These are phyloP conservation scores for Eupeodes luniger DNA, from an alignment of 2,888 invertebrate genomes.

Conservation along the genomic window DNA sequence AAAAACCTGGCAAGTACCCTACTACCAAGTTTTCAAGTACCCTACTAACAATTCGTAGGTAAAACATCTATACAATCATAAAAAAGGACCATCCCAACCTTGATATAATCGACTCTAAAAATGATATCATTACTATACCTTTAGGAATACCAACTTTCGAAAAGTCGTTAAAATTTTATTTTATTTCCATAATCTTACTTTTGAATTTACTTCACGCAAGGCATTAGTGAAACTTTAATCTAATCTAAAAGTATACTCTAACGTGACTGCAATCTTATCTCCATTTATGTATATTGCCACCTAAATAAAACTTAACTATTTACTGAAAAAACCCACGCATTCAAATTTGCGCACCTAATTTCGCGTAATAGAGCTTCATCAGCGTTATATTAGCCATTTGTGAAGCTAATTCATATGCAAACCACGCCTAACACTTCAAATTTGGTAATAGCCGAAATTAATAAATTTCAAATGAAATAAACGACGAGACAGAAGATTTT, in stretches of 20 bases:
- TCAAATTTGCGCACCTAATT: constrained; percentile 73
- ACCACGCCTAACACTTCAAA: constrained; percentile 72
- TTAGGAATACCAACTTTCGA: too few relatives aligned
- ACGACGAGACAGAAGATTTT: neutral
- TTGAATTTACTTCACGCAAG: constrained; percentile 36
- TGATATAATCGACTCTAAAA: too few relatives aligned
- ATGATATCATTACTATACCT: too few relatives aligned
- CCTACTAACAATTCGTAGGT: too few relatives aligned
- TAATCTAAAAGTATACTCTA: constrained; percentile 30
- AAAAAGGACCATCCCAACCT: too few relatives aligned
- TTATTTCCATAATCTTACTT: neutral
- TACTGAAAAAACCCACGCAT: constrained; percentile 66
- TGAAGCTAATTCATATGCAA: constrained; percentile 68
- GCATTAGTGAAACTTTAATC: constrained; percentile 43
- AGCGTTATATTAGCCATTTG: constrained; percentile 65
- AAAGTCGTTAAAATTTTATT: neutral
- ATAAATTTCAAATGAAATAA: constrained; percentile 59
- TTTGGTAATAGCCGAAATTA: constrained; percentile 71
- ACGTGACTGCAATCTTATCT: constrained; percentile 71
- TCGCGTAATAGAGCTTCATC: constrained; percentile 70
- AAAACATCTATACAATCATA: too few relatives aligned
- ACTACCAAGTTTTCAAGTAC: too few relatives aligned
- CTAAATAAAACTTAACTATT: neutral
- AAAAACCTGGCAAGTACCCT: too few relatives aligned
- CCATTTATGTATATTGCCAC: neutral